Base-by-base conservation (phyloP, 2,888 invertebrate species). In the Habroteleia sp. region DNA sequence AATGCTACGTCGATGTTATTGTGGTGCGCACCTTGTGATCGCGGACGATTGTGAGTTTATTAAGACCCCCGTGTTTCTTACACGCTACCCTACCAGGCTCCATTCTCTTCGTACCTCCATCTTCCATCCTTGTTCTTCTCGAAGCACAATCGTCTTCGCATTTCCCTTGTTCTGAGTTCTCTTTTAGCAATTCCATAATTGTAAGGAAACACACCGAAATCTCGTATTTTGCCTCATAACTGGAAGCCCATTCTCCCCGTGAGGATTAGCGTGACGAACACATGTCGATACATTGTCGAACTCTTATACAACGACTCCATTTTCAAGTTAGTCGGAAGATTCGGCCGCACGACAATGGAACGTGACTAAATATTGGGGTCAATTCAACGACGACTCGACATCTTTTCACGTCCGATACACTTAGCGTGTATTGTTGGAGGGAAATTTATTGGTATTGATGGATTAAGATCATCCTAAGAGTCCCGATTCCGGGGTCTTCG, bases 1-100 rank as follows among this genome's bases (percentile, higher is more conserved):
- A 79, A 80, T 76, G 83, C 82, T 75, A 83, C 83, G 82, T 79
- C 80, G 81, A 82, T 83, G 84, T 85, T 85, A 85, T 85, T 85
- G 85, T 84, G 83, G 71, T 66, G 74, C 75, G 76, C 83, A 84
- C 85, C 83, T 86, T 85, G 83, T 83, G 82, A 83, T 83, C 80
- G 79, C 78, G 76, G 73, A 78, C 84, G 83, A 85, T 85, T 85
- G 85, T 86, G 79, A 80, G 76, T 77, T 80, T 79, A 83, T 83
- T 81, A 83, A 83, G 72, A 76, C 71, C 74, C 73, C 71, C 74
- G 62, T 71, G 63, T 65, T 77, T 74, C 60, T 71, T 68, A 23
- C 52, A 41, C 20, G 48, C 68, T 35, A 39, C 69, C 75, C 74
- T 42, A 63, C 60, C 11, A 31, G 8, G 41, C 20, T 56, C 66